phyloP scores from a whole-genome alignment of 1,140 invertebrate genomes.

The Penaeus vannamei region DNA sequence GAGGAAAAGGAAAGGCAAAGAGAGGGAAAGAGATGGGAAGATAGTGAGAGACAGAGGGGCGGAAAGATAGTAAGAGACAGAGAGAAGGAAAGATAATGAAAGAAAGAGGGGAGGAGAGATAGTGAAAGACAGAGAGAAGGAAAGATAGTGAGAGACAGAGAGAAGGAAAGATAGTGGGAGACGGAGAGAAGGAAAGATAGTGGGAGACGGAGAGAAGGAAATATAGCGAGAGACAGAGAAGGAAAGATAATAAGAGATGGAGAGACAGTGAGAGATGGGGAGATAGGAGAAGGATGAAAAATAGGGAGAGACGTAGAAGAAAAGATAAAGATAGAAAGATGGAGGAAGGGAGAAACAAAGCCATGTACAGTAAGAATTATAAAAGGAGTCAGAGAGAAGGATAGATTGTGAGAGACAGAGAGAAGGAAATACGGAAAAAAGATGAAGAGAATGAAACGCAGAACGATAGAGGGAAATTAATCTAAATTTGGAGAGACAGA shows the following conservation, averaged over 20 bases:
- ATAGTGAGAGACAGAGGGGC: neutral
- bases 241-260: neutral
- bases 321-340: too few relatives aligned
- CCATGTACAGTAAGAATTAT: too few relatives aligned
- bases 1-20: neutral
- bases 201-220: neutral
- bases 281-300: neutral
- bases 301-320: too few relatives aligned
- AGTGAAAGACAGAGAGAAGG: neutral
- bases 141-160: neutral
- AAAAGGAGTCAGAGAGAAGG: too few relatives aligned
- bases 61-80: neutral
- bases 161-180: neutral
- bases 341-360: too few relatives aligned
- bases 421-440: too few relatives aligned
- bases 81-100: neutral
- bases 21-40: neutral
- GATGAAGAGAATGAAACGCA: too few relatives aligned
- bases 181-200: neutral
- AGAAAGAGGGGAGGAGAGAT: neutral
- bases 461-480: too few relatives aligned
- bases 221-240: neutral
- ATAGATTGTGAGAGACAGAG: too few relatives aligned
- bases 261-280: neutral
- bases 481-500: too few relatives aligned